Conservation (phyloP, 2,113 vertebrate species). For the Macquaria ambigua region DNA sequence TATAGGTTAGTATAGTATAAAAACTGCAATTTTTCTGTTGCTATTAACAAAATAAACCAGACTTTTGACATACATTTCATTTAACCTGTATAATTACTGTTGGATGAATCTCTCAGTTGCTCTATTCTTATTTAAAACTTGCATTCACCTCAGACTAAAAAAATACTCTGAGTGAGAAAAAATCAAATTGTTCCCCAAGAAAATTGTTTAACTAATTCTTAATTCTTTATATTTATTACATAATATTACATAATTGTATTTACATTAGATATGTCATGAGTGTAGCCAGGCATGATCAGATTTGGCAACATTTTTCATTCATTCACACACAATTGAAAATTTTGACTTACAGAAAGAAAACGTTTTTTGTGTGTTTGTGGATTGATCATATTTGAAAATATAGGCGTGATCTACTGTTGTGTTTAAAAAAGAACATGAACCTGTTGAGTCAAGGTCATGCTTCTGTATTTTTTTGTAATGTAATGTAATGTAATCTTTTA, state of each 20-base stretch:
- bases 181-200: not conserved
- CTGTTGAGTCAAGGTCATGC: not conserved
- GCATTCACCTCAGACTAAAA: not conserved
- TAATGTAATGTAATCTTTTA: not conserved
- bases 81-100: too few relatives aligned
- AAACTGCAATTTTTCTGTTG: not conserved
- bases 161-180: too few relatives aligned
- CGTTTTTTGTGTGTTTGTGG: not conserved
- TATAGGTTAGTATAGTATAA: not conserved
- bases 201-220: not conserved
- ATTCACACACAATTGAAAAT: too few relatives aligned
- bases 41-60: not conserved
- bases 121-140: not conserved
- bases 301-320: too few relatives aligned
- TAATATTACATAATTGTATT: not conserved
- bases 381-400: too few relatives aligned
- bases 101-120: too few relatives aligned
- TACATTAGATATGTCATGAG: not conserved
- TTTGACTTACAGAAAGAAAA: too few relatives aligned
- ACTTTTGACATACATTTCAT: not conserved
- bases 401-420: too few relatives aligned
- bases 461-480: not conserved
- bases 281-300: not conserved
- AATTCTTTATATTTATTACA: too few relatives aligned
- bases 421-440: too few relatives aligned